Evolutionary conservation across 2,113 vertebrate species (phyloP), one percentile per base, ranked within the genome.

Genomic region (Myrmecophaga tridactyla): DNA sequence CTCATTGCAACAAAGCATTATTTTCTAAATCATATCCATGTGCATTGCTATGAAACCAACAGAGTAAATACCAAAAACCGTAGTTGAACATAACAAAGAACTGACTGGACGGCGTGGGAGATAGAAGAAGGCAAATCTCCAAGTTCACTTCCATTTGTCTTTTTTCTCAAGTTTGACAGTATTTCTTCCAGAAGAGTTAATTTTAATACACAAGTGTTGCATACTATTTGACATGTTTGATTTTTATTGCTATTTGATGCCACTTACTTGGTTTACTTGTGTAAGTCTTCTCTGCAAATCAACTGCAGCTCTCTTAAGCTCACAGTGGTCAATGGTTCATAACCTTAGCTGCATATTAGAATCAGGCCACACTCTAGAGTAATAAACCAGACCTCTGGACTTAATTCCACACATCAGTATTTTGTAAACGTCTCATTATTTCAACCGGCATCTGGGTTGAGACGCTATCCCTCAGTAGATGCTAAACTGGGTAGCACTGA

Each of bases 11-110:
- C 95, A 97, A 96, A 90, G 92, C 73, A 90, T 89, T 94, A 85
- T 95, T 96, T 96, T 95, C 95, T 92, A 90, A 95, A 92, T 53
- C 78, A 65, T 60, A 94, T 39, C 86, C 60, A 90, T 84, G 78
- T 63, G 67, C 43, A 91, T 46, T 18, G 5, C 77, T 90, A 75
- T 41, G 56, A 87, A 78, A 85, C 13, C 63, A 84, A 86, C 56
- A 41, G 63, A 75, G 76, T 72, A 89, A 89, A 96, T 84, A 75
- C 86, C 91, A 95, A 46, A 96, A 95, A 69, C 29, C 67, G 87
- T 1, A 53, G 62, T 90, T n/a, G 6, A 88, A 86, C 65, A 81
- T 7, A 90, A 83, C 53, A 84, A 62, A 83, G 58, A 95, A 83
- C 39, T 27, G 43, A 60, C 72, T n/a, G 29, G 25, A 81, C 70